phyloP scores from a whole-genome alignment of 2,888 invertebrate species.

The Tachina fera region DNA sequence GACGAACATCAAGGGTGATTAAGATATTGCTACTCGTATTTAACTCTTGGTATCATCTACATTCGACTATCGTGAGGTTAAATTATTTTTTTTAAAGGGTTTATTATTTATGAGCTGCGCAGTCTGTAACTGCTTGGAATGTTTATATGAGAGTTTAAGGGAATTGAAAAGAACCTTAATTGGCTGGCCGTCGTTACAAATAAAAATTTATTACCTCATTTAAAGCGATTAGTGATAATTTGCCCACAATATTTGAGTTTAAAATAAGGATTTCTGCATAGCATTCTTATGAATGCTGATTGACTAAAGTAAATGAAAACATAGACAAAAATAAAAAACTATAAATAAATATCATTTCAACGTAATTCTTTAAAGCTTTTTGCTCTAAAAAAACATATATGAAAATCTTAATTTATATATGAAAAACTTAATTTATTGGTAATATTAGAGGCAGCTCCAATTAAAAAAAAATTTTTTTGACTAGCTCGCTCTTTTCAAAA shows the following conservation, averaged over 20 bases:
- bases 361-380: no score
- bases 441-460: no score
- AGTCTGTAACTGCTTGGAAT: neutral
- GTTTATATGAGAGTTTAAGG: conserved; percentile 18
- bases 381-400: no score
- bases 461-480: no score
- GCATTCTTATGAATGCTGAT: no score
- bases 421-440: no score
- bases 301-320: no score
- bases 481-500: no score
- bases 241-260: neutral
- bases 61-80: neutral
- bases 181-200: conserved; percentile 1
- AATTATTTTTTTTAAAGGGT: conserved; percentile 24
- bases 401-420: no score
- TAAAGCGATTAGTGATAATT: conserved; percentile 12
- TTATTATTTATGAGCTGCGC: conserved; percentile 45
- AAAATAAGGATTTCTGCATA: neutral
- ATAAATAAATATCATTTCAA: no score
- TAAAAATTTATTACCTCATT: neutral
- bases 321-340: no score
- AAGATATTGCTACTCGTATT: conserved; percentile 42
- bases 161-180: conserved; percentile 5
- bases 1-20: conserved; percentile 30
- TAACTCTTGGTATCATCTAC: conserved; percentile 4